A percentile compares a stretch with the other conserved stretches of the same genome.
These are phyloP conservation scores for Drosophila ananassae DNA, from an alignment of 1,140 invertebrate species.

Conservation along the genomic window DNA sequence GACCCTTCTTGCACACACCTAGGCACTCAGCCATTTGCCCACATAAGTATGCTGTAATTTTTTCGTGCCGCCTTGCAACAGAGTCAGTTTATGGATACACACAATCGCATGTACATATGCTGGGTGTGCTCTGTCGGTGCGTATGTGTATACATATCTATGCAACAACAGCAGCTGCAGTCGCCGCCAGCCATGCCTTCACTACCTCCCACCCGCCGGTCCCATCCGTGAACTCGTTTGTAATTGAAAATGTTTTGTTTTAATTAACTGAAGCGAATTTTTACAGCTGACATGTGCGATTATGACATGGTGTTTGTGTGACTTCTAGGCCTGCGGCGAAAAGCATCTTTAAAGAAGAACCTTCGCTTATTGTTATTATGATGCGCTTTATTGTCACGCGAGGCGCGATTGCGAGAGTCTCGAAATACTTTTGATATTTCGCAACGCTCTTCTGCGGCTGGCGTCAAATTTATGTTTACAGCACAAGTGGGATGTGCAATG, in stretches of 20 bases:
- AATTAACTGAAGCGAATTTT: slow-evolving; percentile 72
- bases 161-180: slow-evolving; percentile 43
- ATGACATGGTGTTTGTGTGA: slow-evolving; percentile 16
- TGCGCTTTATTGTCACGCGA: slow-evolving; percentile 75
- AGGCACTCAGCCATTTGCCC: slow-evolving; percentile 42
- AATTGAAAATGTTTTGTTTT: slow-evolving; percentile 82
- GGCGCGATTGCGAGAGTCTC: slow-evolving; percentile 26
- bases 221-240: slow-evolving; percentile 16
- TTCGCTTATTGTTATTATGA: slow-evolving; percentile 67
- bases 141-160: slow-evolving; percentile 35
- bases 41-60: slow-evolving; percentile 63
- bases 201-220: not conserved
- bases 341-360: slow-evolving; percentile 35
- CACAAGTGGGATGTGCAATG: slow-evolving; percentile 72
- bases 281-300: slow-evolving; percentile 51
- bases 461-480: slow-evolving; percentile 78
- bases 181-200: slow-evolving; percentile 23
- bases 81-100: not conserved
- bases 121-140: not conserved
- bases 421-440: slow-evolving; percentile 54
- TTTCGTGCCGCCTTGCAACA: slow-evolving; percentile 34
- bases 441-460: slow-evolving; percentile 26
- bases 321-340: slow-evolving; percentile 35
- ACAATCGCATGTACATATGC: slow-evolving; percentile 1
- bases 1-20: slow-evolving; percentile 26